Conservation (phyloP, 2,888 invertebrate genomes). For the Zhengitettix transpicula region DNA sequence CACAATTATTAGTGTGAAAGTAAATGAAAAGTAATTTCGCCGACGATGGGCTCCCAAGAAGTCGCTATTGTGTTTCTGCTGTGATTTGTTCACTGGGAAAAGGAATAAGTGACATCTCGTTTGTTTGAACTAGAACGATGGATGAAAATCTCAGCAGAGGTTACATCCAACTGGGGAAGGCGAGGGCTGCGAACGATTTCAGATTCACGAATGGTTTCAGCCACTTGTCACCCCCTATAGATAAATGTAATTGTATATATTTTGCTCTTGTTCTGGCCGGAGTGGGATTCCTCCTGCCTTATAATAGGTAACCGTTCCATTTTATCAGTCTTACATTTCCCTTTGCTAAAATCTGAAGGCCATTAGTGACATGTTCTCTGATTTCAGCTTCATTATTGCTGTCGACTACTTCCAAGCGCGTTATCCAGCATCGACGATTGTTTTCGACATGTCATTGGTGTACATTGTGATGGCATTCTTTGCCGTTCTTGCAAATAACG, state of each 20-base stretch:
- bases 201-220: conserved; percentile 33
- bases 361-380: conserved; percentile 11
- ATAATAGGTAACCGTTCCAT: conserved; percentile 54
- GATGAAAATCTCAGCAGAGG: conserved; percentile 48
- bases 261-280: conserved; percentile 66
- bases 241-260: conserved; percentile 54
- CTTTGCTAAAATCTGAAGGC: neutral
- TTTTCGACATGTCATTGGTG: conserved; percentile 83
- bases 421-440: conserved; percentile 70
- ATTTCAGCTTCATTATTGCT: conserved; percentile 74
- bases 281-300: conserved; percentile 77
- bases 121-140: conserved; percentile 24
- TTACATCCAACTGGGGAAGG: conserved; percentile 40
- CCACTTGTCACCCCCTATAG: conserved; percentile 49
- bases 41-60: neutral
- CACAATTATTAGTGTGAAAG: no score
- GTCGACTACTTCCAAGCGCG: conserved; percentile 80
- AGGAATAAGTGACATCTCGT: neutral
- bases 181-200: conserved; percentile 36
- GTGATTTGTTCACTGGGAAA: neutral
- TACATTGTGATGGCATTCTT: conserved; percentile 81
- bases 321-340: neutral
- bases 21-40: neutral
- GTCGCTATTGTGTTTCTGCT: neutral
- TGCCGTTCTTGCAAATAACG: conserved; percentile 71